phyloP scores from a whole-genome alignment of 1,140 invertebrate genomes.

The Mactra quadrangularis region DNA sequence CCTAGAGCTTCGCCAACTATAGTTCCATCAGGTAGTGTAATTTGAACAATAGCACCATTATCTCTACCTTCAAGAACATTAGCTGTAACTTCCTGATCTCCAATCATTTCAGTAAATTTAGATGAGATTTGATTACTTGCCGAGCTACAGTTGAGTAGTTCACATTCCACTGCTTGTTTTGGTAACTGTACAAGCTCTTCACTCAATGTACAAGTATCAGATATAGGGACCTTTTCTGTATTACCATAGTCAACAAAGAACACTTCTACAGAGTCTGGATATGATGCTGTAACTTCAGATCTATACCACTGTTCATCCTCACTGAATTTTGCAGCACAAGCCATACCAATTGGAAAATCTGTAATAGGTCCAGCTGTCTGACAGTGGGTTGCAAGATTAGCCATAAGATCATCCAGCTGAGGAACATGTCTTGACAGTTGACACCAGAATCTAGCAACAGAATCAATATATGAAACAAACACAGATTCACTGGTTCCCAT shows the following conservation, averaged over 20 bases:
- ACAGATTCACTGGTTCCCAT: constrained; percentile 50
- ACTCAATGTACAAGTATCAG: constrained; percentile 42
- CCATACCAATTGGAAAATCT: constrained; percentile 83
- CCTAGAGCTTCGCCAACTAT: constrained; percentile 26
- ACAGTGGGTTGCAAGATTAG: constrained; percentile 63
- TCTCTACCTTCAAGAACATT: constrained; percentile 24
- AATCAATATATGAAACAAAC: constrained; percentile 71
- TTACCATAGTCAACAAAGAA: constrained; percentile 86
- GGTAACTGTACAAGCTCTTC: constrained; percentile 40
- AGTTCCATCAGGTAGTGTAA: constrained; percentile 25
- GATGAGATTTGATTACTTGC: constrained; percentile 37
- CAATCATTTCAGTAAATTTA: constrained; percentile 37
- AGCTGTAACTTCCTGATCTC: constrained; percentile 26
- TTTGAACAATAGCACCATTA: constrained; percentile 2
- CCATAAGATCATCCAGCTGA: constrained; percentile 84
- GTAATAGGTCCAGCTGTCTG: constrained; percentile 11
- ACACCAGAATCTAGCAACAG: constrained; percentile 71
- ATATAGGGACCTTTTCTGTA: constrained; percentile 44
- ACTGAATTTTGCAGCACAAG: constrained; percentile 90
- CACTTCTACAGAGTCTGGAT: constrained; percentile 77
- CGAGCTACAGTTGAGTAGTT: constrained; percentile 18
- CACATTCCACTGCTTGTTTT: constrained; percentile 53
- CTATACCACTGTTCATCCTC: constrained; percentile 89
- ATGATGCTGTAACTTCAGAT: constrained; percentile 86
- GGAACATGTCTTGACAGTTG: constrained; percentile 72